Evolutionary conservation across 2,113 vertebrate species (phyloP).

Genomic region (Rhagologus leucostigma): DNA sequence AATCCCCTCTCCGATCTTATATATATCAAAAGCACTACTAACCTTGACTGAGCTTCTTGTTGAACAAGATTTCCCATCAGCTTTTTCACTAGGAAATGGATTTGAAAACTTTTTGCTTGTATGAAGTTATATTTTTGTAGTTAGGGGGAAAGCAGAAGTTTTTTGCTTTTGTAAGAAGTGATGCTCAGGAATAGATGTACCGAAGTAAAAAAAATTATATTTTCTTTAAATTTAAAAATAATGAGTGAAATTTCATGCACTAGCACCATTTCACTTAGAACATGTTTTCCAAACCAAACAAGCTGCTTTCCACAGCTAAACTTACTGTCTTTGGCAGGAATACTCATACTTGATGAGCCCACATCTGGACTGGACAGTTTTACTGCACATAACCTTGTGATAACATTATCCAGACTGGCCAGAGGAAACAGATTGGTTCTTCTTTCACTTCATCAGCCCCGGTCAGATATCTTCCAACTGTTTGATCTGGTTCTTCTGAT

Average conservation of each 20-base stretch:
- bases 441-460: constrained; percentile 92
- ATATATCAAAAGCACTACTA: neutral
- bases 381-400: constrained; percentile 93
- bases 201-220: neutral
- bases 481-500: constrained; percentile 93
- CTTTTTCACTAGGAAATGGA: neutral
- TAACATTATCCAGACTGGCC: constrained; percentile 89
- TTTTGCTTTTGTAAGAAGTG: neutral
- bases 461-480: constrained; percentile 93
- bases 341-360: constrained; percentile 93
- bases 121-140: neutral
- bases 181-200: neutral
- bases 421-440: constrained; percentile 91
- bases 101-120: neutral
- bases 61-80: neutral
- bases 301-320: neutral
- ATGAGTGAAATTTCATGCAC: neutral
- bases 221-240: neutral
- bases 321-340: constrained; percentile 74
- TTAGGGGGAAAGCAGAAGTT: neutral
- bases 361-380: constrained; percentile 97
- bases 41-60: neutral
- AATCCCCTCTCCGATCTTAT: neutral
- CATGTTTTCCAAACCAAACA: neutral
- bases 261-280: neutral